Evolutionary conservation across 2,113 vertebrate genomes (phyloP), one percentile per base, ranked within the genome.

Genomic region (Peromyscus maniculatus): DNA sequence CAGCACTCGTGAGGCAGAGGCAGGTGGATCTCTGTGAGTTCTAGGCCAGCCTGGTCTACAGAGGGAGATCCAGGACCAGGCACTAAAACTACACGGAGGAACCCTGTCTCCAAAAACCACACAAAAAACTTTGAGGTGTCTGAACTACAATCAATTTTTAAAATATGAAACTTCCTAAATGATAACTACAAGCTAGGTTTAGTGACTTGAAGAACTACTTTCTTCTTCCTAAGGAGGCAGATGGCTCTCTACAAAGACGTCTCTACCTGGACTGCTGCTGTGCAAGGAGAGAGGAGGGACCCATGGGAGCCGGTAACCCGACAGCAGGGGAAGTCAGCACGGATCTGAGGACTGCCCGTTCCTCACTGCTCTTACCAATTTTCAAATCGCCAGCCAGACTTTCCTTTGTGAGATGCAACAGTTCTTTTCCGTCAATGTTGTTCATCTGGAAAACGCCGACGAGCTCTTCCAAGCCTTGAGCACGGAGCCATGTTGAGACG

Each of bases 351-450:
- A 93, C 10, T 16, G 28, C 36, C 62, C 16, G 3, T 78, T 17
- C 87, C 83, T 80, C 59, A 92, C 12, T 46, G 74, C 31, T 93
- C 99, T 99, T 99, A 99, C 99, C 99, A 31, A 99, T 99, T 98
- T 99, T 99, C 97, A 99, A 98, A 91, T 99, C 99, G 31, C 98
- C 98, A 89, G 96, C 79, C 92, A 99, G 98, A 17, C 98, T 99
- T 95, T 99, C 99, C 97, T 98, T 99, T 92, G 98, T 99, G 97
- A 99, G 98, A 95, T 94, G 98, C 90, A 99, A 97, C 2, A 99
- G 98, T 97, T 99, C 99, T 96, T 98, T 97, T 75, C 99, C 99
- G 87, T 99, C 99, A 2, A 99, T 99, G 94, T 99, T 99, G 97
- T 99, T 99, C 64, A 69, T 97, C 98, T 99, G 99, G 98, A 99